Evolutionary conservation across 2,888 invertebrate genomes (phyloP).

Genomic region (Dryadula phaetusa): DNA sequence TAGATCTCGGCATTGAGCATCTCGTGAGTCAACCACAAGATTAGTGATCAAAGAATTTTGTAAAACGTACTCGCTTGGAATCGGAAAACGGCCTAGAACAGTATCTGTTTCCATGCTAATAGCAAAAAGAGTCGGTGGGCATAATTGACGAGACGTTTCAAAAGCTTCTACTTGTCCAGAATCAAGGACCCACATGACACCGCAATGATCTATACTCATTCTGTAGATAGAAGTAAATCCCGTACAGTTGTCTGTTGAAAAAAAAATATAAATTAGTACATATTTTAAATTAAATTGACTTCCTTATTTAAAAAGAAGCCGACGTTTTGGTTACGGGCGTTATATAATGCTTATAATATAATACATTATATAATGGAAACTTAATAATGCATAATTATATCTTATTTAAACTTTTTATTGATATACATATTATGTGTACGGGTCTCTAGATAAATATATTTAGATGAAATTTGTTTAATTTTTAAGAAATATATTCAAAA

Average conservation of each 20-base stretch:
- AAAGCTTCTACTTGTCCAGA: conserved; percentile 90
- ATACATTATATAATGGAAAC: conserved; percentile 11
- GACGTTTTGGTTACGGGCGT: conserved; percentile 1
- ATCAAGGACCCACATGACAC: conserved; percentile 91
- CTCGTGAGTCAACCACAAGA: conserved; percentile 86
- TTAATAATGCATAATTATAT: conserved; percentile 1
- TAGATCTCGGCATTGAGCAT: conserved; percentile 85
- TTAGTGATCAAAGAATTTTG: conserved; percentile 88
- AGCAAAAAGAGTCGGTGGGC: conserved; percentile 90
- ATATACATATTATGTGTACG: background rate
- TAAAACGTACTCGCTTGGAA: conserved; percentile 87
- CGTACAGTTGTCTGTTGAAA: conserved; percentile 71
- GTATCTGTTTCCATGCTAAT: conserved; percentile 88
- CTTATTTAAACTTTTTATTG: background rate
- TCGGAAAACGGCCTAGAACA: conserved; percentile 85
- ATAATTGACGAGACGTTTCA: conserved; percentile 86
- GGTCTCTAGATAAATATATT: background rate
- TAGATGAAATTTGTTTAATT: background rate
- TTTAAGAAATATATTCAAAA: background rate
- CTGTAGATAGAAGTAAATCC: conserved; percentile 91
- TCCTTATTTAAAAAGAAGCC: conserved; percentile 11
- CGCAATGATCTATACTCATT: conserved; percentile 90
- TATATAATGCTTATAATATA: conserved; percentile 6
- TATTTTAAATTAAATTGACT: background rate
- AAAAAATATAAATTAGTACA: conserved; percentile 34